Evolutionary conservation across 1,140 invertebrate genomes (phyloP), one percentile per base, ranked within the genome.

Genomic region (Planococcus citri): DNA sequence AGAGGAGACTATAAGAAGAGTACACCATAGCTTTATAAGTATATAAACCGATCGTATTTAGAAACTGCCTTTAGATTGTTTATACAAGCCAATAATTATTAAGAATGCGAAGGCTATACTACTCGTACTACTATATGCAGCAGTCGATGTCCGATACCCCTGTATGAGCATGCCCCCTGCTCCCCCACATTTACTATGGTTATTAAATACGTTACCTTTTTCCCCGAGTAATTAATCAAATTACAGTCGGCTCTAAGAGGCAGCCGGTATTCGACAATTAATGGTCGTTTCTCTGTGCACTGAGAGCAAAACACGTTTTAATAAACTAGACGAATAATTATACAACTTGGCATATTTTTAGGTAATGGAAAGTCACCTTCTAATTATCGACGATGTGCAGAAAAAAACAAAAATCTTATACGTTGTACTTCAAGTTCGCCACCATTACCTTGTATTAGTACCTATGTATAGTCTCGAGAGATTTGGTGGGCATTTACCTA

Each of bases 1-100:
- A n/a, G n/a, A n/a, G n/a, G n/a, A n/a, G n/a, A n/a, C n/a, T n/a
- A n/a, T n/a, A n/a, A n/a, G n/a, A n/a, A n/a, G n/a, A n/a, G n/a
- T n/a, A n/a, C n/a, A n/a, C n/a, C n/a, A n/a, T n/a, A n/a, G n/a
- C n/a, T n/a, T n/a, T n/a, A n/a, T n/a, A n/a, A n/a, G n/a, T n/a
- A n/a, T n/a, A n/a, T n/a, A n/a, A 51, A 51, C 12, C 41, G 41
- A 51, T 20, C 12, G 10, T 51, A 20, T 51, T 51, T 51, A 51
- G 41, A 51, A 51, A 51, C 41, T 51, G 41, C 41, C 41, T 51
- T 51, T 51, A 51, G 41, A 51, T 51, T 51, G 41, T 51, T 51
- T 51, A 51, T 51, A 51, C 41, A 51, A 51, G 41, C 41, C n/a
- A 51, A 51, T 51, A 51, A 51, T 51, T 51, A 51, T 51, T 51